Base-by-base conservation (phyloP, 1,140 invertebrate genomes). In the Eciton burchellii region DNA sequence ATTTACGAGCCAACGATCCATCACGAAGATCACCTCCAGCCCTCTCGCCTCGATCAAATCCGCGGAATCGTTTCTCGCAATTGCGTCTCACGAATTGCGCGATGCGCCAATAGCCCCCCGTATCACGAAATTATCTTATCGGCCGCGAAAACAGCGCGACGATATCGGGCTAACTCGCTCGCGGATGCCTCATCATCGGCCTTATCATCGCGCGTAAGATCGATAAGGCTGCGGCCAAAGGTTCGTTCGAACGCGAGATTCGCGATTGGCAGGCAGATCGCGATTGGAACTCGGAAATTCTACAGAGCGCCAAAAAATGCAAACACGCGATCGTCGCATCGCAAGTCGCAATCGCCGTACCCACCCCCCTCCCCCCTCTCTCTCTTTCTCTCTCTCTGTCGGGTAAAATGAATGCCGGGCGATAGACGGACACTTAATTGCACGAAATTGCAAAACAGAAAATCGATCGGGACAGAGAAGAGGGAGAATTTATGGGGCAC, bases 81-180 rank as follows among this genome's bases (percentile, higher is more conserved):
- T 65, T 54, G 35, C 26, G 59, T 63, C 54, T 63, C 54, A n/a
- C n/a, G n/a, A n/a, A n/a, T n/a, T n/a, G n/a, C n/a, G 21, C 41
- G 41, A 21, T n/a, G 11, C 16, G 19, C 21, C 16, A 45, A 74
- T 43, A 47, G n/a, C 54, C 2, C 2, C n/a, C 3, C 54, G 45
- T 77, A 72, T 19, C 24, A 35, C 35, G 2, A 24, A 54, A 47
- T 77, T 84, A 88, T 87, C 85, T 88, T 87, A 88, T 88, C 86
- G 24, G 0, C 52, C 35, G n/a, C 3, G 60, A 79, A 83, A 86
- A 87, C 52, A 87, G 54, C 59, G 54, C n/a, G 86, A 81, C n/a
- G 86, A 81, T 87, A 87, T 84, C 82, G n/a, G 54, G 76, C 66
- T 76, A 71, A 87, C 65, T 59, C 41, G 35, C 14, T 29, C 59